Evolutionary conservation across 2,888 invertebrate genomes (phyloP).

Genomic region (Ochropacha duplaris): DNA sequence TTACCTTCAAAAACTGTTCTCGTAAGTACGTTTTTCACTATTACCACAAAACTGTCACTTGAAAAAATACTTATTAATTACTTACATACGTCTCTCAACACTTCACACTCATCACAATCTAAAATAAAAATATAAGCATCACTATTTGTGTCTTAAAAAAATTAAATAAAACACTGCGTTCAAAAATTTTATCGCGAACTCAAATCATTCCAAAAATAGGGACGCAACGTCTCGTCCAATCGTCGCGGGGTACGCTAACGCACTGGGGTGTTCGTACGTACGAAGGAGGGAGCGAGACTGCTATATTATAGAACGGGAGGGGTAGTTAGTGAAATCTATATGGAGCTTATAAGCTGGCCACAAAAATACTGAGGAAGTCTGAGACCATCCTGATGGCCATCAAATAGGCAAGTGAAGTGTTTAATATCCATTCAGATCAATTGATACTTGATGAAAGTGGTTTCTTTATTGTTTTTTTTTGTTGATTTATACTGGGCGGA

Average conservation of each 20-base stretch:
- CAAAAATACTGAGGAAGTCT: conserved; percentile 45
- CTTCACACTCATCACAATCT: not conserved
- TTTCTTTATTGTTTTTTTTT: not conserved
- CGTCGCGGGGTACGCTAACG: conserved; percentile 47
- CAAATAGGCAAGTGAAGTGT: conserved; percentile 28
- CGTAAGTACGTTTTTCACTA: not conserved
- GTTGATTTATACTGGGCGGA: not conserved
- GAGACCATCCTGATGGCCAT: conserved; percentile 35
- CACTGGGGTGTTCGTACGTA: conserved; percentile 56
- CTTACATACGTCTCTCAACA: not conserved
- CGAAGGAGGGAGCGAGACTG: conserved; percentile 49
- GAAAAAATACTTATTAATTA: not conserved
- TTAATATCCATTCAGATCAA: conserved; percentile 3
- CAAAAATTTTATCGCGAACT: conserved; percentile 35
- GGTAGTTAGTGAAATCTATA: conserved; percentile 58
- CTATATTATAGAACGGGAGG: conserved; percentile 39
- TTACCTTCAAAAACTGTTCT: not conserved
- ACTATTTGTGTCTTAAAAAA: not conserved
- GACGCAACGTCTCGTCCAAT: conserved; percentile 34
- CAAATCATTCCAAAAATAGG: conserved; percentile 14
- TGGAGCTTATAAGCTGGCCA: conserved; percentile 51
- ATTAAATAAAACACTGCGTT: not conserved
- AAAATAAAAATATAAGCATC: not conserved
- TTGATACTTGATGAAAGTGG: not conserved
- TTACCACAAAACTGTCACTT: not conserved